Evolutionary conservation across 2,113 vertebrate species (phyloP).

Genomic region (Lynx canadensis): DNA sequence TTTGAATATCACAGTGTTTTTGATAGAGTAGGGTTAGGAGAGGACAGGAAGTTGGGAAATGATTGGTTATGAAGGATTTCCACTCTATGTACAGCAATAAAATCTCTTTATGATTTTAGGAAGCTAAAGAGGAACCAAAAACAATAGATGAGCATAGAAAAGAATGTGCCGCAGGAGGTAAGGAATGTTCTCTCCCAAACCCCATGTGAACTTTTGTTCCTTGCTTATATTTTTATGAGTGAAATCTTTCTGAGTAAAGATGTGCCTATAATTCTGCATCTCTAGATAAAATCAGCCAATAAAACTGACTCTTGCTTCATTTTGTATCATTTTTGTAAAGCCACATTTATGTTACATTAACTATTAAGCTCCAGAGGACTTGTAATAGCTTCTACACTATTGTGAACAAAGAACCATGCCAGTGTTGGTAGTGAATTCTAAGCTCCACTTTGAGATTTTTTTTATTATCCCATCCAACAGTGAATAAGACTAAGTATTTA

Average conservation of each 20-base stretch:
- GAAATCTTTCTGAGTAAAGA: background rate
- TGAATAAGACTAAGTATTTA: background rate
- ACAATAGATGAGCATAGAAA: background rate
- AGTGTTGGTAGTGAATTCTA: too few species aligned
- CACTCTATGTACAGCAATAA: background rate
- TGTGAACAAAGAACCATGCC: background rate
- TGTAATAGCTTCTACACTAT: background rate
- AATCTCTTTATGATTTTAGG: conserved; percentile 72
- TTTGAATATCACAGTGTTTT: background rate
- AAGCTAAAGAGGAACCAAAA: conserved; percentile 55
- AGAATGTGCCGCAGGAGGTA: conserved; percentile 61
- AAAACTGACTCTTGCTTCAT: background rate
- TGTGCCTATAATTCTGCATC: background rate
- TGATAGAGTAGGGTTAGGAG: background rate
- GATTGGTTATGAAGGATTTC: background rate
- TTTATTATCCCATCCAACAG: background rate
- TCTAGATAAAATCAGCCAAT: background rate
- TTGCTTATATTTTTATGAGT: background rate
- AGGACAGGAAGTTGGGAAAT: background rate
- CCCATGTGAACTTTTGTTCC: background rate
- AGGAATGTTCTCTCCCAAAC: background rate
- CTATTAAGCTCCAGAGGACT: background rate
- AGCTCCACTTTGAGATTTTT: background rate
- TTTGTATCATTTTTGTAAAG: background rate
- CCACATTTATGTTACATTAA: background rate